phyloP scores from a whole-genome alignment of 2,113 vertebrate genomes.

The Myotis davidii region DNA sequence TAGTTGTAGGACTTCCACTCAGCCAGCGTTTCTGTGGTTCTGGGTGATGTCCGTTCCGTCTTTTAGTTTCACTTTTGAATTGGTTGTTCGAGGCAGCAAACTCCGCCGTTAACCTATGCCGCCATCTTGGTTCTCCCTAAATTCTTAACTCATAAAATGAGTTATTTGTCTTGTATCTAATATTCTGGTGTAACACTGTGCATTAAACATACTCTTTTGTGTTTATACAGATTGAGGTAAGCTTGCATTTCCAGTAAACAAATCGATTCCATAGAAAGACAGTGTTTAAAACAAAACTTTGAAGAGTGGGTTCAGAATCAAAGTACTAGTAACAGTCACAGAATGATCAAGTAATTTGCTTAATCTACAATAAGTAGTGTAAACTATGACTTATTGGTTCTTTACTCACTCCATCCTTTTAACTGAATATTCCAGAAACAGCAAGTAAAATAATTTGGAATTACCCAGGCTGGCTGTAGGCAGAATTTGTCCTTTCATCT shows the following conservation, averaged over 20 bases:
- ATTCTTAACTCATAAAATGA: conserved; percentile 30
- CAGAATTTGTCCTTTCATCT: neutral
- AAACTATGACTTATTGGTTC: neutral
- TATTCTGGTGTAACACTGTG: neutral
- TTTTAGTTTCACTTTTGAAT: no score
- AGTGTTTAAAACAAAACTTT: conserved; percentile 5
- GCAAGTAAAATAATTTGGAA: neutral
- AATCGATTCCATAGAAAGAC: neutral
- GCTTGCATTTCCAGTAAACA: neutral
- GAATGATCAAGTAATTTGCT: neutral
- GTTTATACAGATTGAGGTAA: conserved; percentile 14
- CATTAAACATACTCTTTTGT: neutral
- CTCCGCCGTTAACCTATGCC: no score
- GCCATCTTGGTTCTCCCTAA: no score
- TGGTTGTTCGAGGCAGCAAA: no score
- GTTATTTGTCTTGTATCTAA: neutral
- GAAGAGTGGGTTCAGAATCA: conserved; percentile 3
- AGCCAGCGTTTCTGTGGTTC: no score
- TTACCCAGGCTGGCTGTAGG: neutral
- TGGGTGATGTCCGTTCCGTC: no score
- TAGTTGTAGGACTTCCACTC: no score
- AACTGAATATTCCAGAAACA: neutral
- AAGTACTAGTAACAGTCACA: neutral
- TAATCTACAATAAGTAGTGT: neutral
- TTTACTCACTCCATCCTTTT: neutral